These are phyloP conservation scores for Alfaro cultratus DNA, from an alignment of 2,797 vertebrate genomes.

Conservation along the genomic window DNA sequence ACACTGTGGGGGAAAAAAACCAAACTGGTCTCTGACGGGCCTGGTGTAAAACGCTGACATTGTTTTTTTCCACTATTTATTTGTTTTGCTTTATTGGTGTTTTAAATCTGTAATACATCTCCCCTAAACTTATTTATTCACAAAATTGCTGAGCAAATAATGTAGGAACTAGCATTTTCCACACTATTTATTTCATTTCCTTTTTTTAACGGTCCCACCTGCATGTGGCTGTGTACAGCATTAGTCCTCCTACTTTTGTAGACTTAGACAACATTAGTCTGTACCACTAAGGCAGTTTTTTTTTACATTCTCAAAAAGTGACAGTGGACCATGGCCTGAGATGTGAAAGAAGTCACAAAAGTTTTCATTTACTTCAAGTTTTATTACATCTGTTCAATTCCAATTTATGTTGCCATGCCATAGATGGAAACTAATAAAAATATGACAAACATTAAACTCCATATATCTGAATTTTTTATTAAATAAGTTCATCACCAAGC, in stretches of 20 bases:
- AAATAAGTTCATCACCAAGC: background rate
- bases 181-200: constrained; percentile 31
- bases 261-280: constrained; percentile 33
- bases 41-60: constrained; percentile 34
- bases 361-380: background rate
- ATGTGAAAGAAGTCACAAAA: background rate
- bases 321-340: background rate
- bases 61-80: constrained; percentile 29
- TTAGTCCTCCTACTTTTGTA: constrained; percentile 39
- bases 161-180: constrained; percentile 16
- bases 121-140: constrained; percentile 28
- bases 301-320: background rate
- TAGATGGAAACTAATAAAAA: background rate
- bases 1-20: background rate
- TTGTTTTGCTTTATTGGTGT: constrained; percentile 3
- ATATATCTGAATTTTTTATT: background rate
- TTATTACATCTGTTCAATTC: background rate
- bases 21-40: background rate
- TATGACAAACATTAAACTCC: background rate
- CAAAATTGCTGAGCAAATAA: constrained; percentile 33
- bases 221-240: constrained; percentile 33
- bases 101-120: constrained; percentile 9
- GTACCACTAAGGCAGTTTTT: background rate
- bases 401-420: background rate
- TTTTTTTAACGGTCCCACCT: constrained; percentile 22